phyloP scores from a whole-genome alignment of 1,140 invertebrate genomes.

The Polypedilum vanderplanki region DNA sequence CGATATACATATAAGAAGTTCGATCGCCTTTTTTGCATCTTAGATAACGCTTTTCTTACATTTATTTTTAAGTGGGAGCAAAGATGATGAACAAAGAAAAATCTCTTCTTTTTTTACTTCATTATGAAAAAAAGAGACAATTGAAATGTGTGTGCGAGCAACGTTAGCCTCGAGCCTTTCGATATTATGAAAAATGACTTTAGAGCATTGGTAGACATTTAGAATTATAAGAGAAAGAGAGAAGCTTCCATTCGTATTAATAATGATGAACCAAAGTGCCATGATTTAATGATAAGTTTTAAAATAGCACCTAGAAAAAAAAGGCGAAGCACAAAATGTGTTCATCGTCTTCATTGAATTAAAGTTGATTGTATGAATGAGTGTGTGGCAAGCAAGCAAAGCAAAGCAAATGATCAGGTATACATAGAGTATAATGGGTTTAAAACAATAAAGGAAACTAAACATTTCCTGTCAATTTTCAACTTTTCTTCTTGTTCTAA shows the following conservation, averaged over 20 bases:
- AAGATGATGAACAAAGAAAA: not conserved
- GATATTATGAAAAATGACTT: conserved; percentile 12
- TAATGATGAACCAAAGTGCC: not conserved
- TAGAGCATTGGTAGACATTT: not conserved
- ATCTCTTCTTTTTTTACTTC: no score
- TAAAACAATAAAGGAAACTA: conserved; percentile 28
- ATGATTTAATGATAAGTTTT: conserved; percentile 1
- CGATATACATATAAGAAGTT: not conserved
- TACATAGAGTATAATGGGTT: not conserved
- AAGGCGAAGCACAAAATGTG: not conserved
- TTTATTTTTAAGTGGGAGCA: conserved; percentile 1
- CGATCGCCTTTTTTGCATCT: conserved; percentile 4
- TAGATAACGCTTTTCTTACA: not conserved
- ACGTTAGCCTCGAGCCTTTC: not conserved
- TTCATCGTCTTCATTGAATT: not conserved
- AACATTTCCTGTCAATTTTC: conserved; percentile 29
- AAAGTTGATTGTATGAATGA: not conserved
- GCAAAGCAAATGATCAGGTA: not conserved
- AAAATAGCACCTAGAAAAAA: not conserved
- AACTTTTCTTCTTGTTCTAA: not conserved
- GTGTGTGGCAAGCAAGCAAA: not conserved
- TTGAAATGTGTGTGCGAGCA: not conserved
- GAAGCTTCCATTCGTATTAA: not conserved
- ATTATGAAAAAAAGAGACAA: conserved; percentile 15
- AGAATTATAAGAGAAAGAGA: no score